Percentiles rank a stretch among this genome's conserved stretches.
These are phyloP conservation scores for Cyprinodon variegatus DNA, from an alignment of 2,113 vertebrate genomes.

Conservation along the genomic window DNA sequence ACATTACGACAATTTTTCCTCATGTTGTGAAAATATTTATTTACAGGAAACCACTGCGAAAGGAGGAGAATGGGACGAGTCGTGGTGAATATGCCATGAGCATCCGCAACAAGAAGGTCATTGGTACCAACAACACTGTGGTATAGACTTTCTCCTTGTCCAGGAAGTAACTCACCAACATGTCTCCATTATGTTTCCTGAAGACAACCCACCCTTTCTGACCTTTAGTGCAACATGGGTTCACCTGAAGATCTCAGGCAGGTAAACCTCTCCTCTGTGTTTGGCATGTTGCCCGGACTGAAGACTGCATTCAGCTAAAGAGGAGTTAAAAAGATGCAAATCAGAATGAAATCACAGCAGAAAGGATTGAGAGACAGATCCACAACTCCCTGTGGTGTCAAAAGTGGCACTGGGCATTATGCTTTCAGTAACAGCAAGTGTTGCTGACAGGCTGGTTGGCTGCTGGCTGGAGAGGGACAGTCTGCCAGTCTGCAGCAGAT, in stretches of 20 bases:
- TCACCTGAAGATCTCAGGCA: conserved; percentile 50
- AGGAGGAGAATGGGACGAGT: conserved; percentile 95
- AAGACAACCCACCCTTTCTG: conserved; percentile 45
- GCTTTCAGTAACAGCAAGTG: conserved; percentile 80
- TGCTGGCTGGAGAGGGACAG: conserved; percentile 77
- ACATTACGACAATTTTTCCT: conserved; percentile 20
- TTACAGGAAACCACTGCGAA: conserved; percentile 94
- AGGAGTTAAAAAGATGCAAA: conserved; percentile 48
- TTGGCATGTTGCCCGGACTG: conserved; percentile 65
- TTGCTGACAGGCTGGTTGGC: conserved; percentile 77
- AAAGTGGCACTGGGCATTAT: conserved; percentile 72
- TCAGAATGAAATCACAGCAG: conserved; percentile 31
- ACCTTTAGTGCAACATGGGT: conserved; percentile 58
- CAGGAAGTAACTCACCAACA: conserved; percentile 45
- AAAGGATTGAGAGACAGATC: conserved; percentile 47
- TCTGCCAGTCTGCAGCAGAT: conserved; percentile 69
- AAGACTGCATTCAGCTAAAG: conserved; percentile 57
- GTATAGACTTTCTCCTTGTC: conserved; percentile 79
- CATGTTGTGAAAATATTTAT: conserved; percentile 49
- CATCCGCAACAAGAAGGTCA: conserved; percentile 88
- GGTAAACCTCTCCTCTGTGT: conserved; percentile 53
- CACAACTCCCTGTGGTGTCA: conserved; percentile 50
- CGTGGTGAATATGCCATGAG: conserved; percentile 97
- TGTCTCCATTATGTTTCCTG: conserved; percentile 24
- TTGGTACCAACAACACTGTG: conserved; percentile 88